A percentile compares a stretch with the other conserved stretches of the same genome.
These are phyloP conservation scores for Pimephales promelas DNA, from an alignment of 2,113 vertebrate genomes.

Conservation along the genomic window DNA sequence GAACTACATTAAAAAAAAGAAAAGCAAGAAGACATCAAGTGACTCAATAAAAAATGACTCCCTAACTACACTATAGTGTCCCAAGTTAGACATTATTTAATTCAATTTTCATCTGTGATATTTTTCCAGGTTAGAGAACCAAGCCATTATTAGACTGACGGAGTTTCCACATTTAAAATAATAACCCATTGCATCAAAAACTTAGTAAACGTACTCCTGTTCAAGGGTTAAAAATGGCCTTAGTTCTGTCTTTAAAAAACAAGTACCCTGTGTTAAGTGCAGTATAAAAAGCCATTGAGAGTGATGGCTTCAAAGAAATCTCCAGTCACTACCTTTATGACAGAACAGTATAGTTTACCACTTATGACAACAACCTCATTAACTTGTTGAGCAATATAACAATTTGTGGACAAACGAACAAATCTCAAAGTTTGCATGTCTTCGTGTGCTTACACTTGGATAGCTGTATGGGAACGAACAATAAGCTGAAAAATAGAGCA, in stretches of 20 bases:
- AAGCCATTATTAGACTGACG: constrained; percentile 5
- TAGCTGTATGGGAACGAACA: neutral
- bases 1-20: constrained; percentile 15
- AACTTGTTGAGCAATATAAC: neutral
- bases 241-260: neutral
- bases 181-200: neutral
- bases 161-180: neutral
- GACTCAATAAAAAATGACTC: neutral
- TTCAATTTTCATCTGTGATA: neutral
- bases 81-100: neutral
- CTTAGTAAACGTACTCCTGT: neutral
- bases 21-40: neutral
- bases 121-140: neutral
- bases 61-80: neutral
- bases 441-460: neutral
- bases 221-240: neutral
- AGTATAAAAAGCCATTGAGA: neutral
- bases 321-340: neutral
- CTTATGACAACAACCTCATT: neutral
- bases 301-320: neutral
- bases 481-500: constrained; percentile 7
- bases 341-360: neutral
- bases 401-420: neutral
- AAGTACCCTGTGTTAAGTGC: neutral
- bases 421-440: neutral